Conservation (phyloP, 2,113 vertebrate species). For the Nycticebus coucang region DNA sequence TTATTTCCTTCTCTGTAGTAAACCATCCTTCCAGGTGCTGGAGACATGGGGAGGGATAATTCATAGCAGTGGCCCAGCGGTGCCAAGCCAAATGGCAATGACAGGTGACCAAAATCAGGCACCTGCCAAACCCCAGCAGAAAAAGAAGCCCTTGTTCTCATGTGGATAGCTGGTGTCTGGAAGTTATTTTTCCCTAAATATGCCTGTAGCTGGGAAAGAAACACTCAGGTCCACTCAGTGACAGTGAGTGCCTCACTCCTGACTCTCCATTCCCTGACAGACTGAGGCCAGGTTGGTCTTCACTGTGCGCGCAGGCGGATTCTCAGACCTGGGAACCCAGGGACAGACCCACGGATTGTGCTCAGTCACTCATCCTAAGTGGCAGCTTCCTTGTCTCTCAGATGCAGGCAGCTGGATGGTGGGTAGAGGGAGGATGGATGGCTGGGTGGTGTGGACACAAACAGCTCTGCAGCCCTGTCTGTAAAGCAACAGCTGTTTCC, state of each 20-base stretch:
- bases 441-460: background rate
- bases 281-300: too few species aligned
- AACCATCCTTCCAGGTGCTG: constrained; percentile 63
- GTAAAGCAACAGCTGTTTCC: background rate
- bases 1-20: constrained; percentile 35
- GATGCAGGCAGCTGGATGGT: rapidly evolving
- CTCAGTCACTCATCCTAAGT: too few species aligned
- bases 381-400: background rate
- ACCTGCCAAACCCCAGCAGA: background rate
- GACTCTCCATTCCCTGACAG: background rate
- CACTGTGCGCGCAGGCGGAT: rapidly evolving
- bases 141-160: background rate
- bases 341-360: background rate
- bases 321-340: rapidly evolving
- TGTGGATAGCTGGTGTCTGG: rapidly evolving
- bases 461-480: background rate
- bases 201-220: background rate
- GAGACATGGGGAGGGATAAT: background rate
- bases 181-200: background rate
- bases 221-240: background rate
- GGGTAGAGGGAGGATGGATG: rapidly evolving
- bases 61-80: background rate
- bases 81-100: background rate
- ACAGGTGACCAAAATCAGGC: background rate
- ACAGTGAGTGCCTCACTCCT: background rate